A percentile compares a stretch with the other conserved stretches of the same genome.
phyloP scores from a whole-genome alignment of 92 coral and sea anemone genomes.

The Epizoanthus fatuus region DNA sequence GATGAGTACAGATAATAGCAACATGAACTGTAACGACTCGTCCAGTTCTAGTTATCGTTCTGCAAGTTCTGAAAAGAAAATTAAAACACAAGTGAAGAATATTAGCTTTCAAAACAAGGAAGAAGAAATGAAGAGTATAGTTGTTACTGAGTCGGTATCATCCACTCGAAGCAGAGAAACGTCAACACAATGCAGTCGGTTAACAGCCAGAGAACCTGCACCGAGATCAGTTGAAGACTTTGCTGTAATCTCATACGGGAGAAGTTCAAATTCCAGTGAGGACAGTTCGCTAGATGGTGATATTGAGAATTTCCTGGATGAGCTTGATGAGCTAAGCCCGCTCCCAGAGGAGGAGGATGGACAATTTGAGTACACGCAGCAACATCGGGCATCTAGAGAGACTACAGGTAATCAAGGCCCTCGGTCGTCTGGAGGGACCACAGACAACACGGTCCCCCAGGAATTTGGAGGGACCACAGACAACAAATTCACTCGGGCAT shows the following conservation, averaged over 20 bases:
- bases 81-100: not conserved
- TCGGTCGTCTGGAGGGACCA: not conserved
- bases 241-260: not conserved
- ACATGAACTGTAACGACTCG: not conserved
- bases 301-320: conserved; percentile 25
- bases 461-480: not conserved
- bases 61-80: not conserved
- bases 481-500: not conserved
- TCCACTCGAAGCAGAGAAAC: not conserved
- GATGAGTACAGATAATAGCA: not conserved
- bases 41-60: not conserved
- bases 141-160: not conserved
- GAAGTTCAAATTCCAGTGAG: not conserved
- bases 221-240: not conserved
- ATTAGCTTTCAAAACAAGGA: not conserved
- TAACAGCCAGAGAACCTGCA: not conserved
- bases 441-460: not conserved
- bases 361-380: not conserved
- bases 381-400: not conserved
- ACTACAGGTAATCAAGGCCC: not conserved
- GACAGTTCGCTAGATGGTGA: conserved; percentile 26
- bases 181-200: not conserved
- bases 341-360: conserved; percentile 8
- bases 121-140: not conserved
- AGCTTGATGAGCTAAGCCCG: conserved; percentile 24